phyloP scores from a whole-genome alignment of 2,888 invertebrate genomes.

The Biston stratarius region DNA sequence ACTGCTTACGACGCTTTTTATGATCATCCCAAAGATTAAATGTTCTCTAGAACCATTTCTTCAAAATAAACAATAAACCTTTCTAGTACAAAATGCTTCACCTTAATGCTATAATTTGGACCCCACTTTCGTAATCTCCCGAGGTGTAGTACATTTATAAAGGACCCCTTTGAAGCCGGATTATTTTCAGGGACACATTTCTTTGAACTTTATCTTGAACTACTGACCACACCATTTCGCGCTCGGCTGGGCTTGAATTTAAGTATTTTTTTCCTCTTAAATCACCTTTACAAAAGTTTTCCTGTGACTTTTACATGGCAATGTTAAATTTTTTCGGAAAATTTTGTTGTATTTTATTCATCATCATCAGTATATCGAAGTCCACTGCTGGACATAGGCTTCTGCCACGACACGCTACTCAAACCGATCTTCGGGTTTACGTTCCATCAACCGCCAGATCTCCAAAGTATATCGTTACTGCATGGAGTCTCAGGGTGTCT shows the following conservation, averaged over 20 bases:
- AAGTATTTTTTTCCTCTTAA: slow-evolving; percentile 25
- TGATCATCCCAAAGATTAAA: neutral
- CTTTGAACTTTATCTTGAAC: slow-evolving; percentile 40
- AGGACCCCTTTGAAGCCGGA: slow-evolving; percentile 37
- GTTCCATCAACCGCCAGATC: too few relatives aligned
- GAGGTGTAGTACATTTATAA: slow-evolving; percentile 28
- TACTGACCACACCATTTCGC: slow-evolving; percentile 33
- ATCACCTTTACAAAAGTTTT: slow-evolving; percentile 14
- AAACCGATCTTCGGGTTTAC: too few relatives aligned
- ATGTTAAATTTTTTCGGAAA: neutral
- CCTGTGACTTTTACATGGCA: neutral
- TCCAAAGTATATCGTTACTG: too few relatives aligned
- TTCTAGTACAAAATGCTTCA: neutral
- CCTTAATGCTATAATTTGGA: slow-evolving; percentile 6
- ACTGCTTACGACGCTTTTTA: too few relatives aligned
- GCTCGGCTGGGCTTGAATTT: slow-evolving; percentile 24
- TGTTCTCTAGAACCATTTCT: neutral
- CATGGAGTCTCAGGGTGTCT: too few relatives aligned
- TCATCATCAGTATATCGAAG: too few relatives aligned
- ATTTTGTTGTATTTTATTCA: neutral
- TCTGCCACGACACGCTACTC: too few relatives aligned
- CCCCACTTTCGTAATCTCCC: slow-evolving; percentile 15
- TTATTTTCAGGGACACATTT: slow-evolving; percentile 35
- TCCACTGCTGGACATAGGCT: too few relatives aligned
- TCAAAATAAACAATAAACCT: neutral